Evolutionary conservation across 2,888 invertebrate genomes (phyloP), one percentile per base, ranked within the genome.

Genomic region (Lydus trimaculatus): DNA sequence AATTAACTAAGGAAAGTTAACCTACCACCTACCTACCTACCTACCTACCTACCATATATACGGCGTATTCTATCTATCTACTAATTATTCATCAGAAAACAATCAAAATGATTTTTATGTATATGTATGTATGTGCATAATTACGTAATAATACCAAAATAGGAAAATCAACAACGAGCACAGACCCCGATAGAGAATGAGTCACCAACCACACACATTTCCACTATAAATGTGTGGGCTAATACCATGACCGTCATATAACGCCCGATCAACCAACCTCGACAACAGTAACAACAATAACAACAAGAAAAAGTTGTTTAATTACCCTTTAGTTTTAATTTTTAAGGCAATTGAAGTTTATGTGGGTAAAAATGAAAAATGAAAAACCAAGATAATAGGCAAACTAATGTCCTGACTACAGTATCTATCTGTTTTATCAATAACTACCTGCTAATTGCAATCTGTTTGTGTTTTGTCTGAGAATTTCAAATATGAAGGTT

Each of bases 251-350:
- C 48, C 20, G 48, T 36, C 20, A 17, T 65, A 66, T 67, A 69
- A 63, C 74, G 75, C 73, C 75, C 69, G 74, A 64, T 67, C 71
- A 66, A 64, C 72, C 77, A 75, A 75, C 77, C 76, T 76, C 71
- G 64, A 68, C 74, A 65, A 48, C 8, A 23, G n/a, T n/a, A n/a
- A n/a, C n/a, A n/a, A n/a, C n/a, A n/a, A n/a, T n/a, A n/a, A n/a
- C n/a, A n/a, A 48, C 20, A 48, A 73, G 66, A 64, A 66, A 68
- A 66, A 36, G 28, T 28, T 28, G 28, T 28, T 28, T 28, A 28
- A 28, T 28, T 28, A 28, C 28, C 4, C 28, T 28, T 28, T 31
- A 66, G n/a, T n/a, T n/a, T n/a, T n/a, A n/a, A n/a, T n/a, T 59
- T 60, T 69, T 62, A 63, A 75, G 73, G 73, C 75, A 73, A 76